A percentile compares a stretch with the other conserved stretches of the same genome.
These are phyloP conservation scores for Drosophila pseudotakahashii DNA, from an alignment of 2,888 invertebrate genomes.

Conservation along the genomic window DNA sequence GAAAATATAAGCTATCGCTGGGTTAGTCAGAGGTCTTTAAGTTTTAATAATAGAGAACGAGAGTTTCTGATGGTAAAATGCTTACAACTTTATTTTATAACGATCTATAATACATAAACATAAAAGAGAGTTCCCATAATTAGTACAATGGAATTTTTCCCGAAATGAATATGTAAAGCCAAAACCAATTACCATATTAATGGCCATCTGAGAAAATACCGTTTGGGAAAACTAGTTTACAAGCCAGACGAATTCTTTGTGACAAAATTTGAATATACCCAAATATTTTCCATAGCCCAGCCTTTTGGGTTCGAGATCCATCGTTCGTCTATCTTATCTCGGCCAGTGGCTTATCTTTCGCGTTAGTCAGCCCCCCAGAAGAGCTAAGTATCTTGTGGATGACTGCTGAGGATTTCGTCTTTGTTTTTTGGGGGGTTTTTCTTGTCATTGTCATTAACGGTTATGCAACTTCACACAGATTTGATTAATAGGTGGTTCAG, in stretches of 20 bases:
- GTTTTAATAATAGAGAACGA: too few relatives aligned
- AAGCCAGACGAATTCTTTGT: conserved; percentile 3
- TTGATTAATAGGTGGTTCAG: conserved; percentile 21
- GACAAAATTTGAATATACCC: conserved; percentile 8
- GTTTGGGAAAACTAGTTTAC: conserved; percentile 18
- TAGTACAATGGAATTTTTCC: neutral
- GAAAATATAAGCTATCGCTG: too few relatives aligned
- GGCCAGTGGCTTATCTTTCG: conserved; percentile 22
- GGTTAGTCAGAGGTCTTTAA: conserved; percentile 10
- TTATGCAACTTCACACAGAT: conserved; percentile 27
- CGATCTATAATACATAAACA: too few relatives aligned
- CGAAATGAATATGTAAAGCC: neutral
- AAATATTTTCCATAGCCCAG: conserved; percentile 7
- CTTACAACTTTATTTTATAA: too few relatives aligned
- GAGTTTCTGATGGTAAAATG: too few relatives aligned
- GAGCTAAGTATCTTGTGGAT: conserved; percentile 26
- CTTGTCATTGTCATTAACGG: conserved; percentile 16
- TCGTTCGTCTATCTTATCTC: conserved; percentile 24
- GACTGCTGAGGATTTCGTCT: conserved; percentile 21
- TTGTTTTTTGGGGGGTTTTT: conserved; percentile 29
- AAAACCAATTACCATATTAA: conserved; percentile 1
- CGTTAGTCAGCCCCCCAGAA: conserved; percentile 26
- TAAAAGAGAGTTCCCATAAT: neutral
- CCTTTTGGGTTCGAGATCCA: neutral
- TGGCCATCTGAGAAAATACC: neutral